These are phyloP conservation scores for Cryptomyrus ogoouensis DNA, from an alignment of 2,113 vertebrate genomes.

Conservation along the genomic window DNA sequence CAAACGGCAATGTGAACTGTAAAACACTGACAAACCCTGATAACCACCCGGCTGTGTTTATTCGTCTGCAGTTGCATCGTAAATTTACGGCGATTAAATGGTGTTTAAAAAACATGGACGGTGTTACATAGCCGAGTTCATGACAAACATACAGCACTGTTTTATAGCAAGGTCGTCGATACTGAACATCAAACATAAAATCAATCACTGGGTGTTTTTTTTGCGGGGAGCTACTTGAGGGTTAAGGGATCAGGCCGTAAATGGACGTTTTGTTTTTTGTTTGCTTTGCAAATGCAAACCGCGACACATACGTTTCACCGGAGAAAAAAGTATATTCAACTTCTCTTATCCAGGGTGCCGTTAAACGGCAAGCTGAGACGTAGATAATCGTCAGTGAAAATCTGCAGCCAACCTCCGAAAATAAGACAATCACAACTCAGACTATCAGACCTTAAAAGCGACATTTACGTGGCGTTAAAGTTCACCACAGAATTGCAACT, in stretches of 20 bases:
- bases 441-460: not conserved
- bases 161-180: not conserved
- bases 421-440: not conserved
- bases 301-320: not conserved
- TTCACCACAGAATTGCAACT: not conserved
- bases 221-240: not conserved
- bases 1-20: not conserved
- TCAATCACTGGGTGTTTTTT: not conserved
- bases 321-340: not conserved
- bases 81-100: not conserved
- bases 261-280: too few species aligned
- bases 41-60: not conserved
- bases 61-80: not conserved
- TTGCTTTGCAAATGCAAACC: not conserved
- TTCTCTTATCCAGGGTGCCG: not conserved
- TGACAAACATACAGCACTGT: not conserved
- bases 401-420: not conserved
- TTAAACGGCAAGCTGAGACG: not conserved
- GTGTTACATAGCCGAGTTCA: not conserved
- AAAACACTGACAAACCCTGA: not conserved
- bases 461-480: constrained; percentile 1
- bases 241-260: not conserved
- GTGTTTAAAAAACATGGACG: not conserved
- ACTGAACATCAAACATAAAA: not conserved
- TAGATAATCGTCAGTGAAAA: not conserved